Evolutionary conservation across 2,113 vertebrate species (phyloP), one percentile per base, ranked within the genome.

Genomic region (Petaurus breviceps): DNA sequence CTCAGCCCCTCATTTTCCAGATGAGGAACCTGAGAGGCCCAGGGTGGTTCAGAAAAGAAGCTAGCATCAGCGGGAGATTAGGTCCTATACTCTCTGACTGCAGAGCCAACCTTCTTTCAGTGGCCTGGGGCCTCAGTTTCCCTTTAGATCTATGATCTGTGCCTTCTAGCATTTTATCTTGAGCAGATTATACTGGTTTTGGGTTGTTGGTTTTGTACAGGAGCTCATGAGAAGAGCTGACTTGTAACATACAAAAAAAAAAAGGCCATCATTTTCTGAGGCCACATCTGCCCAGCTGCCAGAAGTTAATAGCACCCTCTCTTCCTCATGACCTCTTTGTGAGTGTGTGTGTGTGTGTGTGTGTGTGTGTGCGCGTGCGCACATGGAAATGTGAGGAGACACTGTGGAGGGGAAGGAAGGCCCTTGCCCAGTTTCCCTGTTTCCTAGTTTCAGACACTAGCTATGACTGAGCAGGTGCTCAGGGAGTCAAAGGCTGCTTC

Each of bases 401-500:
- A 11, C 47, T 28, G 49, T 12, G 9, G n/a, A 92, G 96, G 92
- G 96, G 89, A 97, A 92, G 96, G 89, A 97, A 92, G 95, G 92
- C 28, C 90, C 97, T 98, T 97, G 98, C 98, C 98, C 98, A 98
- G 98, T 97, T 98, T 68, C 94, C 97, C 97, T 99, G 92, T 99
- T 98, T 98, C 98, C 98, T 97, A 98, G 98, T 99, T 99, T 98
- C 99, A 99, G 99, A 99, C 98, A 97, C 97, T 98, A 98, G 95
- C 98, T 98, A 98, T 98, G 97, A 96, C 98, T 96, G 99, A 99
- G 95, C 98, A 98, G 28, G 97, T 98, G 96, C 98, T 99, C 97
- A 98, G 98, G 96, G 98, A 98, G 89, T 98, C 98, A 97, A 98
- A 98, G 84, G 98, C 98, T 91, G 95, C 98, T 96, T 98, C 98